Base-by-base conservation (phyloP, 2,797 vertebrate genomes). In the Sebastes paucispinis region DNA sequence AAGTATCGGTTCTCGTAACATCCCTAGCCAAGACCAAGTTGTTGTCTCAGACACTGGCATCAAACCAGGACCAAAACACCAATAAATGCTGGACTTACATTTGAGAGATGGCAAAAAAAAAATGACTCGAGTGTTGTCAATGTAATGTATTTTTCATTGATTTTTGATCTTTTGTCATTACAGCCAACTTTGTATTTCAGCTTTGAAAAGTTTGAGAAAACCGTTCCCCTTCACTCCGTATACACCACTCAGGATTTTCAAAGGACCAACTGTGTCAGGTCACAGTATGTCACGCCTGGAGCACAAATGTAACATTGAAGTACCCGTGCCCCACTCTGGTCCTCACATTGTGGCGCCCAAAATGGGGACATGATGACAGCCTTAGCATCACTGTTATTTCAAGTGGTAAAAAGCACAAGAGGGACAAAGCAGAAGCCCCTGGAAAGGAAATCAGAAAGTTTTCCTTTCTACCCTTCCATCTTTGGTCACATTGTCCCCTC, bases 351-450 rank as follows among this genome's bases (percentile, higher is more conserved):
- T 76, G 50, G n/a, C 16, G 1, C 18, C 75, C 58, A 39, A 55
- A 82, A 85, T 71, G 36, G 59, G 62, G 27, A 75, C 65, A 59
- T 69, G 70, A 85, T 84, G 34, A 83, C 62, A 86, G 75, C 74
- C 43, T 66, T 32, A 27, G 55, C 52, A 62, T 76, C 16, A 16
- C 39, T 79, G 76, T 79, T 74, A 80, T 78, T 83, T 82, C 63
- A 77, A 80, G 69, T 32, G 20, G 27, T 43, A 72, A 59, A 71
- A 77, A 54, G 29, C 67, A 81, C 29, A 73, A 43, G 25, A 43
- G 11, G 59, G 34, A 83, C 31, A 73, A 62, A 66, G 31, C 52
- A 22, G 32, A 58, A 54, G 13, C 9, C 2, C 10, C 5, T 50
- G 1, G 8, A 36, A 58, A 24, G 27, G 1, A 74, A 78, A 34